Percentiles rank a stretch among this genome's conserved stretches.
Evolutionary conservation across 1,140 invertebrate genomes (phyloP).

Genomic region (Tetragnatha versicolor): DNA sequence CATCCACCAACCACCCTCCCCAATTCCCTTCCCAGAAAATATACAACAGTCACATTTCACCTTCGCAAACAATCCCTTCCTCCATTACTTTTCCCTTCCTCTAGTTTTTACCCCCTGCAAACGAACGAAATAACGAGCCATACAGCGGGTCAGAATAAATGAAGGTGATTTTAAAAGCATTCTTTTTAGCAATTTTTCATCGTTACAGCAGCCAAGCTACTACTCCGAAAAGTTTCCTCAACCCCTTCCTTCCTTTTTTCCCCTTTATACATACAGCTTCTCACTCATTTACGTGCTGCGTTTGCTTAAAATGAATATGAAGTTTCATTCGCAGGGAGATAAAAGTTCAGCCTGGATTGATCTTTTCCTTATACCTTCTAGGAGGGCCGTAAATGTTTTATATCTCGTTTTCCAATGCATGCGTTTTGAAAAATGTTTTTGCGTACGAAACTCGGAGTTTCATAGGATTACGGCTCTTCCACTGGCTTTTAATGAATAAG

Average conservation of each 20-base stretch:
- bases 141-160: conserved; percentile 19
- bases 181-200: conserved; percentile 17
- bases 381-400: not conserved
- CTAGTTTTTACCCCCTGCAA: not conserved
- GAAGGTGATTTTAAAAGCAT: conserved; percentile 39
- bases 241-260: not conserved
- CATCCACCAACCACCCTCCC: too few relatives aligned
- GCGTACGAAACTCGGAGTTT: not conserved
- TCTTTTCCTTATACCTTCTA: not conserved
- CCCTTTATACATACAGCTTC: not conserved
- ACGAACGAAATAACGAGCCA: not conserved
- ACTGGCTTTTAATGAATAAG: not conserved
- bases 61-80: not conserved
- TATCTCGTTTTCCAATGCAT: not conserved
- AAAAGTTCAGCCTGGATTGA: not conserved
- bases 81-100: not conserved
- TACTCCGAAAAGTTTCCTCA: too few relatives aligned
- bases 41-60: too few relatives aligned
- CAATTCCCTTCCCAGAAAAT: too few relatives aligned
- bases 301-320: conserved; percentile 37
- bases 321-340: not conserved
- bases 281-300: not conserved
- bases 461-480: not conserved
- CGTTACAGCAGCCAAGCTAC: too few relatives aligned
- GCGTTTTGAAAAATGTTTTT: not conserved